phyloP scores from a whole-genome alignment of 2,797 vertebrate species.

The Acanthornis magna region DNA sequence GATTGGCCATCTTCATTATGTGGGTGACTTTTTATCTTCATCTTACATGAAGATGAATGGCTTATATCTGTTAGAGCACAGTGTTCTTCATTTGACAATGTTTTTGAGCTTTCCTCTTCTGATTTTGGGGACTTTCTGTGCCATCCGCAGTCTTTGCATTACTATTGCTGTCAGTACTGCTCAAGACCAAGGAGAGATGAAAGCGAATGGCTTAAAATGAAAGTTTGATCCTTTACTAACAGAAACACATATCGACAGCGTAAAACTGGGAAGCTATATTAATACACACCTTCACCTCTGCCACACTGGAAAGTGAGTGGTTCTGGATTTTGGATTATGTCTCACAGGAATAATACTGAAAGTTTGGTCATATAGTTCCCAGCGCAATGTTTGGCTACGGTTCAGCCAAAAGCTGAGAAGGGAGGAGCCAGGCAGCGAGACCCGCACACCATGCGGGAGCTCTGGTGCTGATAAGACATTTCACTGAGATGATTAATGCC shows the following conservation, averaged over 20 bases:
- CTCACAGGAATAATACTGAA: not conserved
- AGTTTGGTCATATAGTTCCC: not conserved
- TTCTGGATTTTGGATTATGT: not conserved
- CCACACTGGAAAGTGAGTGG: not conserved
- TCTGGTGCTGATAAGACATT: not conserved
- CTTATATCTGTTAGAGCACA: not conserved
- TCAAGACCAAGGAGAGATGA: not conserved
- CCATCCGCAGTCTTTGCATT: not conserved
- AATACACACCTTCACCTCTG: conserved; percentile 29
- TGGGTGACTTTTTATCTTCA: not conserved
- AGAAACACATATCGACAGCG: not conserved
- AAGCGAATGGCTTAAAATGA: conserved; percentile 46
- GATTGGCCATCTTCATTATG: not conserved
- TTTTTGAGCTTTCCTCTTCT: not conserved
- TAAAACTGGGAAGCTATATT: not conserved
- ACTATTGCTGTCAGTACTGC: not conserved
- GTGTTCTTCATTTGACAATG: not conserved
- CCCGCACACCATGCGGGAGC: rapidly evolving
- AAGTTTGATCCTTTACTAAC: conserved; percentile 28
- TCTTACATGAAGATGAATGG: not conserved
- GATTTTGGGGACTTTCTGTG: not conserved
- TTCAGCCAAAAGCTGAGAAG: not conserved
- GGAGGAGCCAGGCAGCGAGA: not conserved
- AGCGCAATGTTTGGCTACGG: not conserved
- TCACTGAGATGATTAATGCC: conserved; percentile 42